phyloP scores from a whole-genome alignment of 2,113 vertebrate genomes.

The Lonchura striata region DNA sequence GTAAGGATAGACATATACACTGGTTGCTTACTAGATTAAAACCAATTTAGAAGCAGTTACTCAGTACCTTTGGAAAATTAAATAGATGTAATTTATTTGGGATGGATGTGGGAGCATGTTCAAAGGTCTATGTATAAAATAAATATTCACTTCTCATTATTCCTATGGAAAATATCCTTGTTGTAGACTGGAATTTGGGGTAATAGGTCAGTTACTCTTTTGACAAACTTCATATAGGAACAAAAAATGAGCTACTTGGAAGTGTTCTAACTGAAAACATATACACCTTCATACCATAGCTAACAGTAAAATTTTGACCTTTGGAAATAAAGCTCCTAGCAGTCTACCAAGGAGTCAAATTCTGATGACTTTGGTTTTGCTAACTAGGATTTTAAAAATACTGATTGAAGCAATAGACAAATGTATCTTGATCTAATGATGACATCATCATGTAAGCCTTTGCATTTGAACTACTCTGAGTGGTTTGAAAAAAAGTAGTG shows the following conservation, averaged over 20 bases:
- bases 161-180: not conserved
- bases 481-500: not conserved
- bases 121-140: not conserved
- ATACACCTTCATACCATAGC: fast-evolving
- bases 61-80: not conserved
- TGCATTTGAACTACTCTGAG: not conserved
- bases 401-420: not conserved
- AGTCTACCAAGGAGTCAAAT: not conserved
- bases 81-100: not conserved
- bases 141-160: not conserved
- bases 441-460: not conserved
- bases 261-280: not conserved
- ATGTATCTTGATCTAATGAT: not conserved
- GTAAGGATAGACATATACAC: not conserved
- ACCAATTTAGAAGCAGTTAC: not conserved
- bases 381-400: not conserved
- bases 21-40: not conserved
- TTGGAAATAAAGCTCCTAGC: not conserved
- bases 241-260: not conserved
- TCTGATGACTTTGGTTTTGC: not conserved
- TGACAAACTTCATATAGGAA: not conserved
- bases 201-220: not conserved
- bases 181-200: not conserved
- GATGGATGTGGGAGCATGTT: not conserved
- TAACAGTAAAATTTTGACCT: not conserved